Base-by-base conservation (phyloP, 2,113 vertebrate species). In the Leucoraja erinaceus region DNA sequence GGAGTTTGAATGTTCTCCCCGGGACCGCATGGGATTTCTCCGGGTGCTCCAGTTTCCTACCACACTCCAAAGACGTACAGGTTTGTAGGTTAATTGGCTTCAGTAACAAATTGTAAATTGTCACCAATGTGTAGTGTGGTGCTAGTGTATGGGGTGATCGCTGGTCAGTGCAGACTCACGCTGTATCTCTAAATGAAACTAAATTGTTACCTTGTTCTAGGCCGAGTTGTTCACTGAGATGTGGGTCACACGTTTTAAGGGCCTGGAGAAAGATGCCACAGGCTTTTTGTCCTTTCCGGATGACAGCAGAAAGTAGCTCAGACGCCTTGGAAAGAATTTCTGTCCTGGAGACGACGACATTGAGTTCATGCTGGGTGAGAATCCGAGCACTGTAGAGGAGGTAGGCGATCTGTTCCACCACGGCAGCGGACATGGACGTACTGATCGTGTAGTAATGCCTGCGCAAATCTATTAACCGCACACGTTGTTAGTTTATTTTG, bases 181-280 rank as follows among this genome's bases (percentile, higher is more conserved):
- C 38, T 47, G 38, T 47, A 47, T 47, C 38, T 47, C 38, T 47
- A 47, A 47, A 47, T 0, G 11, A 31, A 88, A 7, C 79, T 56
- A 5, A 83, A 63, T 31, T 31, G 31, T 88, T 88, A 96, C 95
- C 95, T 94, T 93, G 54, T 33, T 78, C 94, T 28, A 90, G 93
- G 0, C 66, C 59, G 74, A 93, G 22, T 11, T 70, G 93, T 18
- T 95, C 93, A 86, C 70, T 94, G 47, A 94, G 93, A 5, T 70
- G 3, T 1, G 93, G 93, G 0, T 90, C 83, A 78, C 93, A 95
- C 20, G 22, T 56, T 38, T 94, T 94, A 8, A 95, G 31, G 0
- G 94, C 94, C 5, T 94, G 92, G 93, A 94, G 96, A 91, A 97
- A 94, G 5, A 95, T 81, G 93, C 94, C 93, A 4, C 93, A 95